phyloP scores from a whole-genome alignment of 1,140 invertebrate species.

The Drosophila ohnishii region DNA sequence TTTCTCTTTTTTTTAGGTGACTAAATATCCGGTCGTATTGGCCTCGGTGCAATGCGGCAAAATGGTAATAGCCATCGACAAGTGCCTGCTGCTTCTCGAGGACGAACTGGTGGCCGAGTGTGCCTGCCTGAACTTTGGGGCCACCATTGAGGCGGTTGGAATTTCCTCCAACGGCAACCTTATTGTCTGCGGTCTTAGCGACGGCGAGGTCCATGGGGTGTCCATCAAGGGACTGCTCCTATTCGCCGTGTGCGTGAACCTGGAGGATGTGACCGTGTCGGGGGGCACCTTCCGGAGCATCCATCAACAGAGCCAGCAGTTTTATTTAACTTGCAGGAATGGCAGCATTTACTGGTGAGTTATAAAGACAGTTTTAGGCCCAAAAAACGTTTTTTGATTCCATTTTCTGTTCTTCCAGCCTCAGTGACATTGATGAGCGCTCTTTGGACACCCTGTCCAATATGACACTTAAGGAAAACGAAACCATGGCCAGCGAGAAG shows the following conservation, averaged over 20 bases:
- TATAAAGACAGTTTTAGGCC: not conserved
- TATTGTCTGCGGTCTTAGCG: constrained; percentile 73
- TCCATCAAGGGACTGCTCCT: constrained; percentile 70
- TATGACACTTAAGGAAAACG: constrained; percentile 54
- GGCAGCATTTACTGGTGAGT: constrained; percentile 74
- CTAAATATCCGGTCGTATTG: constrained; percentile 56
- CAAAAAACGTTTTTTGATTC: not conserved
- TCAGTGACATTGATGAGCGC: constrained; percentile 71
- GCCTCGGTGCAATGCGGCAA: constrained; percentile 70
- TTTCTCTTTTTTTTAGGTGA: constrained; percentile 40
- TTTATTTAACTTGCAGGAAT: constrained; percentile 70
- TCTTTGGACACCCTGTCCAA: constrained; percentile 49
- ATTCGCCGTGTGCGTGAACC: constrained; percentile 66
- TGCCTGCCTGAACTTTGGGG: constrained; percentile 62
- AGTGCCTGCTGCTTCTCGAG: constrained; percentile 73
- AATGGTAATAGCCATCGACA: constrained; percentile 78
- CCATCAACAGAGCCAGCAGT: constrained; percentile 59
- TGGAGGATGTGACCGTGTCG: constrained; percentile 63
- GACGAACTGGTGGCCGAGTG: constrained; percentile 77
- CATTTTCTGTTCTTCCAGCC: constrained; percentile 19
- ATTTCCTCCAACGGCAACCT: constrained; percentile 72
- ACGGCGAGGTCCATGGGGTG: constrained; percentile 79
- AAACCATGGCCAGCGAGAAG: constrained; percentile 52
- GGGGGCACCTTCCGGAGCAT: constrained; percentile 62
- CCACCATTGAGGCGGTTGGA: constrained; percentile 69